A percentile compares a stretch with the other conserved stretches of the same genome.
Conservation (phyloP, 2,113 vertebrate species). For the Chitala chitala region DNA sequence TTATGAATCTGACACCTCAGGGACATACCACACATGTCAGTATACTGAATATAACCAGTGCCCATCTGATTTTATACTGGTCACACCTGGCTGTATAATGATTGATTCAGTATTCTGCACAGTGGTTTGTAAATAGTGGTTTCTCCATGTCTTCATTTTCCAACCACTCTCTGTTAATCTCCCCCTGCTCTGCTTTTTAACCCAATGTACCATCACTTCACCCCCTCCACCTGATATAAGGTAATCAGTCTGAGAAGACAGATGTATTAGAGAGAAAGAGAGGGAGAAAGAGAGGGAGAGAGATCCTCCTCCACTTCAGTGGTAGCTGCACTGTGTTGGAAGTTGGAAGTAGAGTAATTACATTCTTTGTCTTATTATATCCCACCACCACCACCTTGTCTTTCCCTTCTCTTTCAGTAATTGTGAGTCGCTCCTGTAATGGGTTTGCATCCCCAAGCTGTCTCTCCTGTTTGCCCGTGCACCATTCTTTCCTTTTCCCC, state of each 20-base stretch:
- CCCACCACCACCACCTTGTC: conserved; percentile 34
- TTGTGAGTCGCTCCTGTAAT: conserved; percentile 31
- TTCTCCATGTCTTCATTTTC: not conserved
- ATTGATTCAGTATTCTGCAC: too few species aligned
- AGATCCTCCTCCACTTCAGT: not conserved
- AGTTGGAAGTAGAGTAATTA: too few species aligned
- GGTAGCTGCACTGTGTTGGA: conserved; percentile 28
- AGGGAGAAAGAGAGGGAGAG: not conserved
- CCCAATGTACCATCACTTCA: not conserved
- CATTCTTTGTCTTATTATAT: conserved; percentile 38
- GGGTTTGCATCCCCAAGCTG: conserved; percentile 7
- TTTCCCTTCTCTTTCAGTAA: conserved; percentile 30
- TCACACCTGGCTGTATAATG: too few species aligned
- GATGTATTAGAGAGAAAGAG: too few species aligned
- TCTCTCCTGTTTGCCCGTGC: not conserved
- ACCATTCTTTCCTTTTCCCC: not conserved
- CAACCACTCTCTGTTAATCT: not conserved
- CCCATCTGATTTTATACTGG: not conserved
- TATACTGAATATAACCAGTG: not conserved
- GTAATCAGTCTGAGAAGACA: conserved; percentile 39
- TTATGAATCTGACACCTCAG: not conserved
- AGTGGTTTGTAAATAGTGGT: too few species aligned
- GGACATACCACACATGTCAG: not conserved
- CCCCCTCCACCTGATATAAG: conserved; percentile 17
- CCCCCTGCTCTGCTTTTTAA: not conserved